Evolutionary conservation across 1,140 invertebrate species (phyloP).

Genomic region (Ooceraea biroi): DNA sequence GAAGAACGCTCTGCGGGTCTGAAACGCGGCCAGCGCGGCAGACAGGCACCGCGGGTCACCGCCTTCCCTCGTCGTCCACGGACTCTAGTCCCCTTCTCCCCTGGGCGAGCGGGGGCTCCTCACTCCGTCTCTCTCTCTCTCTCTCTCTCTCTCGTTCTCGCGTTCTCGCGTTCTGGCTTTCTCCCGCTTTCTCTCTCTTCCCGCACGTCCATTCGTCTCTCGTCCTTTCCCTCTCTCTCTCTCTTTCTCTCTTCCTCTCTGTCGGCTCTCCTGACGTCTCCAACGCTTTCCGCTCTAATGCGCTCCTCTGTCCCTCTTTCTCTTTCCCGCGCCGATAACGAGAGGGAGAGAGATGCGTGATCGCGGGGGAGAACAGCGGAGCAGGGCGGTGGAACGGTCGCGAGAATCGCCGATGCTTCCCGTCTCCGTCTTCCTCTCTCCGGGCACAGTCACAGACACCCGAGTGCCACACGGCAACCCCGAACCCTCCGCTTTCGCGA

Average conservation of each 20-base stretch:
- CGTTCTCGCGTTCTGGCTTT: too few species aligned
- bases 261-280: constrained; percentile 26
- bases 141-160: constrained; percentile 17
- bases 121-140: constrained; percentile 11
- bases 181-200: too few species aligned
- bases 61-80: constrained; percentile 72
- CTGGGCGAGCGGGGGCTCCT: too few species aligned
- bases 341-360: neutral
- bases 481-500: constrained; percentile 41
- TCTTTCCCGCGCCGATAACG: neutral
- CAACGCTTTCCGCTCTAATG: constrained; percentile 6
- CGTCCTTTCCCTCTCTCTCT: too few species aligned
- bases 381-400: neutral
- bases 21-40: constrained; percentile 79
- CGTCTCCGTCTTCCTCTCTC: constrained; percentile 2
- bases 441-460: neutral
- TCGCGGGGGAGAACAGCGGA: neutral
- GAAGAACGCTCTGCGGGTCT: constrained; percentile 73
- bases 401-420: constrained; percentile 18
- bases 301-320: neutral
- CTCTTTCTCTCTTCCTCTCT: neutral
- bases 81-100: constrained; percentile 32
- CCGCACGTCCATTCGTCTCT: too few species aligned
- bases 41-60: constrained; percentile 81
- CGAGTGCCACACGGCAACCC: neutral